Percentiles rank a stretch among this genome's conserved stretches.
Conservation (phyloP, 2,113 vertebrate species). For the Malurus melanocephalus region DNA sequence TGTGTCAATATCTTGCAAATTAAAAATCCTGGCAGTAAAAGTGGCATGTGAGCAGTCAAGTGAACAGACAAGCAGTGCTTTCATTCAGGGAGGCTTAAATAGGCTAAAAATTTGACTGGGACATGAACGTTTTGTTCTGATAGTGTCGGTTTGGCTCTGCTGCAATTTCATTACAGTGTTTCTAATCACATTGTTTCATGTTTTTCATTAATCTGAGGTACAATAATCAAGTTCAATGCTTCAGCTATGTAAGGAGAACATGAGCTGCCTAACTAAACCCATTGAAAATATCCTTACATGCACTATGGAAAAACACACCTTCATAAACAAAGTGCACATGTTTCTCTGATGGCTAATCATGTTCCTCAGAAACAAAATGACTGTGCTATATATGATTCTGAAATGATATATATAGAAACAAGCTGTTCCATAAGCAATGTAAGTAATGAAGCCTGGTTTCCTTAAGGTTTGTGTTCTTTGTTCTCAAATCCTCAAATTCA, state of each 20-base stretch:
- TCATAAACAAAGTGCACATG: background rate
- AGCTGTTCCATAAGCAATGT: background rate
- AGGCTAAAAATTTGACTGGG: background rate
- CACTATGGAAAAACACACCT: background rate
- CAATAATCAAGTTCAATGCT: background rate
- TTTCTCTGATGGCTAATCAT: background rate
- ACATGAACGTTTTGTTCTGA: background rate
- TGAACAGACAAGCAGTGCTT: background rate
- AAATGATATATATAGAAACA: background rate
- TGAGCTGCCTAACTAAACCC: background rate
- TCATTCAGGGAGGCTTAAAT: background rate
- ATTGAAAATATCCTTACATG: background rate
- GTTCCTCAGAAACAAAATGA: background rate
- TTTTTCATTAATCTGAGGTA: background rate
- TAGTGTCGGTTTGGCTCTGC: background rate
- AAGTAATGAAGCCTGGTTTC: background rate
- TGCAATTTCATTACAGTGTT: background rate
- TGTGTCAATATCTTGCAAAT: background rate
- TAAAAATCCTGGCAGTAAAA: background rate
- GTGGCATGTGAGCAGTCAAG: background rate
- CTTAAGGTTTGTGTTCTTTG: slow-evolving; percentile 5
- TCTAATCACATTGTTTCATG: background rate
- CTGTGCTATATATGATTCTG: background rate
- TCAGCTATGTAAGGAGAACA: background rate
- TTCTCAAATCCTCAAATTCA: slow-evolving; percentile 13